A percentile compares a stretch with the other conserved stretches of the same genome.
phyloP scores from a whole-genome alignment of 2,113 vertebrate genomes.

The Anthoscopus minutus region DNA sequence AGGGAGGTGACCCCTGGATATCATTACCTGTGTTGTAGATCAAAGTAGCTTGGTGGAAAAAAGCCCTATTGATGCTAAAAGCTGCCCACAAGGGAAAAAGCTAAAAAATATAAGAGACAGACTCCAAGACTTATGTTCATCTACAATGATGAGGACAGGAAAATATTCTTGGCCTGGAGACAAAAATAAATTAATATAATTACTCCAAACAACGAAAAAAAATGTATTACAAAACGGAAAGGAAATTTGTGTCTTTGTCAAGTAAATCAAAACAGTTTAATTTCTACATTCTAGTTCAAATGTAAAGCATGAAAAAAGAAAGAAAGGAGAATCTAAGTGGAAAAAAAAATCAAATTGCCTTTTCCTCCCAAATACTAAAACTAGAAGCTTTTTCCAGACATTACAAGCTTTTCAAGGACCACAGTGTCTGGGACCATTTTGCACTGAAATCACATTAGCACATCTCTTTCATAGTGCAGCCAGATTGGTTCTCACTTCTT shows the following conservation, averaged over 20 bases:
- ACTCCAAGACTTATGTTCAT: background rate
- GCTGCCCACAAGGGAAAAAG: background rate
- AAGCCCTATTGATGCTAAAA: background rate
- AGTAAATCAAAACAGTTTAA: background rate
- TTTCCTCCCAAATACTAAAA: background rate
- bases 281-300: background rate
- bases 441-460: background rate
- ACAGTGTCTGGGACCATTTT: background rate
- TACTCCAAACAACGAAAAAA: background rate
- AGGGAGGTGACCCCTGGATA: background rate
- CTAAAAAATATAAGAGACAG: background rate
- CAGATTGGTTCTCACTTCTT: background rate
- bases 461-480: background rate
- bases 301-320: background rate
- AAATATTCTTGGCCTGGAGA: background rate
- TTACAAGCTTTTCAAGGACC: background rate
- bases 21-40: background rate
- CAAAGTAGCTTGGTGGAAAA: background rate
- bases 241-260: background rate
- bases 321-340: background rate
- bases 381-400: background rate
- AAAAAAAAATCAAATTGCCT: background rate
- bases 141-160: background rate
- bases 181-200: background rate
- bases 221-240: background rate